Conservation (phyloP, 1,140 invertebrate genomes). For the Arctopsyche grandis region DNA sequence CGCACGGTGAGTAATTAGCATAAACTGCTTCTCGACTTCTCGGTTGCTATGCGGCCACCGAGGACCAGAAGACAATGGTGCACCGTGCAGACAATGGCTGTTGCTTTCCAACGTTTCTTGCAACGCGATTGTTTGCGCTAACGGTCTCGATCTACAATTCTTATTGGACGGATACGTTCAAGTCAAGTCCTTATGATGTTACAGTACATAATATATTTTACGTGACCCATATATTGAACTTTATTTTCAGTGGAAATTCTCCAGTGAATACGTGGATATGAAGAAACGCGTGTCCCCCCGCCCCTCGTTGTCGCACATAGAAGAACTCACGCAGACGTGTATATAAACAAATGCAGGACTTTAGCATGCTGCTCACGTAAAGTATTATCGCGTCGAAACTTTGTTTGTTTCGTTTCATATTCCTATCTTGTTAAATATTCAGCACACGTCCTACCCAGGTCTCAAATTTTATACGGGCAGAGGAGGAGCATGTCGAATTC, state of each 20-base stretch:
- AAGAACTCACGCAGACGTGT: neutral
- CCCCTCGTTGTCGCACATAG: neutral
- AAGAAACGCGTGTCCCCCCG: neutral
- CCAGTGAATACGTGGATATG: neutral
- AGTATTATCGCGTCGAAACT: slow-evolving; percentile 42
- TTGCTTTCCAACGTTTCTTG: neutral
- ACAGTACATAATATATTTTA: too few relatives aligned
- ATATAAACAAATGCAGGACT: slow-evolving; percentile 30
- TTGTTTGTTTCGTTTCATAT: slow-evolving; percentile 44
- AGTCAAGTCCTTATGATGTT: too few relatives aligned
- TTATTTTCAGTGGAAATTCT: neutral
- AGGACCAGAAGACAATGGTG: neutral
- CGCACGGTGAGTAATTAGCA: slow-evolving; percentile 1
- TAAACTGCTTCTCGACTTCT: neutral
- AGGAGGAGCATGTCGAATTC: neutral
- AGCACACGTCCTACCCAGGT: neutral
- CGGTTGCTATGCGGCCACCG: neutral
- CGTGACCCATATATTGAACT: too few relatives aligned
- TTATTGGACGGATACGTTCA: too few relatives aligned
- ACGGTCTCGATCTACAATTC: too few relatives aligned
- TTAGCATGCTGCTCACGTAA: slow-evolving; percentile 36
- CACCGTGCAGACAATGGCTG: neutral
- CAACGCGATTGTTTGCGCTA: too few relatives aligned
- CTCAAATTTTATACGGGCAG: slow-evolving; percentile 5
- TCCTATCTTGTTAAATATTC: neutral